Base-by-base conservation (phyloP, 2,888 invertebrate species). In the Ennomos erosarius region DNA sequence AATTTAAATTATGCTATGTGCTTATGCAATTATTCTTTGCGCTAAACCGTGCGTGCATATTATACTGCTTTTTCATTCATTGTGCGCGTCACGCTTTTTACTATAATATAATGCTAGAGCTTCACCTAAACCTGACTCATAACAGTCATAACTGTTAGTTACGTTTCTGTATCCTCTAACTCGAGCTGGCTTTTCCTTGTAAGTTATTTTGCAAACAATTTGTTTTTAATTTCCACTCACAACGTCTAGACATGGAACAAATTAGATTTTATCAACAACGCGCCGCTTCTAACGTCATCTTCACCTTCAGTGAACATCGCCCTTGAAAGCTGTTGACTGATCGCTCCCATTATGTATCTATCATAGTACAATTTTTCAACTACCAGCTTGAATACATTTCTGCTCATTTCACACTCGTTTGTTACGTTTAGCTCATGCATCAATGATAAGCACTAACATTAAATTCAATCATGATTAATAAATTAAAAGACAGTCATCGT, bases 311-410 rank as follows among this genome's bases (percentile, higher is more conserved):
- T 64, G 61, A 58, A 63, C 12, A 36, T 40, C 65, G 70, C 60
- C 88, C 88, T 90, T 89, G 86, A 83, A 75, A 79, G 80, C 82
- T 85, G 84, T 88, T 84, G 81, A 81, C 85, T 85, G 82, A 85
- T 86, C 84, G 81, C 76, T 76, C 68, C 74, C 68, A 79, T 79
- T 80, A 79, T 82, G 73, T 76, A 73, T 74, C 71, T 57, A 57
- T 33, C 40, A 37, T 11, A 34, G 10, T 16, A 44, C 48, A 55
- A 49, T 59, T 42, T 53, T 55, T 26, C 40, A 46, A 40, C 48
- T 34, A 59, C 46, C 39, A 38, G 42, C 46, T 49, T 44, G 51
- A 26, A 53, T 40, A 40, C 48, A 35, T 35, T 51, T 35, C 12
- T 44, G 9, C 4, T 47, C 33, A 35, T 13, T 13, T 36, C 40